Evolutionary conservation across 2,113 vertebrate genomes (phyloP), one percentile per base, ranked within the genome.

Genomic region (Psettodes erumei): DNA sequence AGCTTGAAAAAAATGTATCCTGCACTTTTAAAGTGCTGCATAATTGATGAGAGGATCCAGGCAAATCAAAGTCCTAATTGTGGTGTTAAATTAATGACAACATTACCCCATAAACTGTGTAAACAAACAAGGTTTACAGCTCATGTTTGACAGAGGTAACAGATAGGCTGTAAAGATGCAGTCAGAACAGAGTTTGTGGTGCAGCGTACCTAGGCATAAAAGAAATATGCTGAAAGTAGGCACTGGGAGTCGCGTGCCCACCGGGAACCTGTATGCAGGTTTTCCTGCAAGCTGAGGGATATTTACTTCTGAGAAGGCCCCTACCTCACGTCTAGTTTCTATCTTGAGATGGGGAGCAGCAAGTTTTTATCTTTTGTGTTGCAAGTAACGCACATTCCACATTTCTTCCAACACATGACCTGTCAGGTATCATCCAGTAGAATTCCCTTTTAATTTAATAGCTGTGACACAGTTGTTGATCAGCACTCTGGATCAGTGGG

Each of bases 391-490:
- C 30, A 27, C 27, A 48, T 58, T 56, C 56, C 10, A 53, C 19
- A 77, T 66, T 47, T 13, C 51, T 71, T 53, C 18, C 12, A 58
- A 27, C 45, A 47, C 3, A 16, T 12, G 69, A 50, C 56, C 75
- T 64, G 80, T 55, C 79, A 63, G 71, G 63, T 25, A 51, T 55
- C 56, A 53, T 45, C 55, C 25, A 28, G n/a, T 2, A n/a, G 18
- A 60, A 58, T 53, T n/a, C 35, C 28, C 10, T 64, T 81, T 82
- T 43, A 58, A 63, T 28, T 43, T 62, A 62, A 71, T 59, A 62
- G 64, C 66, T 62, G 28, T 51, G 68, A 60, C 50, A 59, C 64
- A 54, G 43, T 55, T 79, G 71, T 76, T 81, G 85, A 83, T 82
- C 50, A 6, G 62, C 71, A 19, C 82, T 70, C 23, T 27, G n/a